A percentile compares a stretch with the other conserved stretches of the same genome.
phyloP scores from a whole-genome alignment of 2,888 invertebrate genomes.

The Melinaea marsaeus region DNA sequence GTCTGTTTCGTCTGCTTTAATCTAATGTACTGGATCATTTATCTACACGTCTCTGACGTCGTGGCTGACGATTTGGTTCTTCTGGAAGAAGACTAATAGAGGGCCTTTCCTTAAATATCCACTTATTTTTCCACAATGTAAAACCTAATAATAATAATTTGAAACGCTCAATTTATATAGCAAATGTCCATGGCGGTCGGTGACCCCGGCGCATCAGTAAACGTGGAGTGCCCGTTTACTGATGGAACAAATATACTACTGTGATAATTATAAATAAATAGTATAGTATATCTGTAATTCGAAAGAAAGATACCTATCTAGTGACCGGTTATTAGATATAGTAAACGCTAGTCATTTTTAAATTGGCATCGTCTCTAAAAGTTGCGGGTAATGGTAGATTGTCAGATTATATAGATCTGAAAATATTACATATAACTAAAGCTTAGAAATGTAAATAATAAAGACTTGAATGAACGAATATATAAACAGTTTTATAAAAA shows the following conservation, averaged over 20 bases:
- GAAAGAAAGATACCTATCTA: slow-evolving; percentile 2
- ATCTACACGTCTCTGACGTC: slow-evolving; percentile 96
- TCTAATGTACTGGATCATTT: slow-evolving; percentile 98
- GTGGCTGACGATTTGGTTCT: slow-evolving; percentile 95
- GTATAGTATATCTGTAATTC: slow-evolving; percentile 5
- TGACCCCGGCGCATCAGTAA: slow-evolving; percentile 6
- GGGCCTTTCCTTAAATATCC: slow-evolving; percentile 53
- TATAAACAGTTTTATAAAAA: slow-evolving; percentile 18
- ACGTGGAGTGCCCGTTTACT: not conserved
- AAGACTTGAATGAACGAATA: slow-evolving; percentile 25
- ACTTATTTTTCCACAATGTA: slow-evolving; percentile 59
- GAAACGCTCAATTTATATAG: slow-evolving; percentile 41
- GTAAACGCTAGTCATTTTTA: not conserved
- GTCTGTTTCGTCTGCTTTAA: slow-evolving; percentile 99
- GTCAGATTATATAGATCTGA: slow-evolving; percentile 7
- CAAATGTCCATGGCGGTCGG: slow-evolving; percentile 1
- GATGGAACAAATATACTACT: not conserved
- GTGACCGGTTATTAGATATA: slow-evolving; percentile 5
- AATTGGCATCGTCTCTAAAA: not conserved
- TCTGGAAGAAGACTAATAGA: slow-evolving; percentile 82
- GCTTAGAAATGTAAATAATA: slow-evolving; percentile 13
- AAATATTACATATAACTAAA: slow-evolving; percentile 1
- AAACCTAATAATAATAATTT: slow-evolving; percentile 56
- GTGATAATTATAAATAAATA: slow-evolving; percentile 8
- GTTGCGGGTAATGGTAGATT: not conserved